phyloP scores from a whole-genome alignment of 2,797 vertebrate species.

The Trachops cirrhosus region DNA sequence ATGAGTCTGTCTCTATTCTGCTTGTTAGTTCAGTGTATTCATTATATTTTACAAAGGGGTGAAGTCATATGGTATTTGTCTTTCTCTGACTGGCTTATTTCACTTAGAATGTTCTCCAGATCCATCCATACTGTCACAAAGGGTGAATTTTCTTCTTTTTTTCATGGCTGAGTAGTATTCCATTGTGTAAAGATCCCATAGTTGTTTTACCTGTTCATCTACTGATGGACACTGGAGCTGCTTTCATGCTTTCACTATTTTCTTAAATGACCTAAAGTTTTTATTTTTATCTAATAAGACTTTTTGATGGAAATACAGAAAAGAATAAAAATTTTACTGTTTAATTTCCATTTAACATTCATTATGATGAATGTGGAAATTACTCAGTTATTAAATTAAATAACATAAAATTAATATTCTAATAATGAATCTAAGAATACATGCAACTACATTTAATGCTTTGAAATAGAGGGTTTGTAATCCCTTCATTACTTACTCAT shows the following conservation, averaged over 20 bases:
- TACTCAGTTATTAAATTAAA: not conserved
- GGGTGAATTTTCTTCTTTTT: no score
- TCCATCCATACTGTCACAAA: no score
- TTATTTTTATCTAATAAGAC: not conserved
- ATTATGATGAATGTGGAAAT: not conserved
- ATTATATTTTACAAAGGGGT: no score
- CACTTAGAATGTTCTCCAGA: no score
- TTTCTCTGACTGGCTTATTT: no score
- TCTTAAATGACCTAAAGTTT: not conserved
- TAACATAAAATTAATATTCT: conserved; percentile 9
- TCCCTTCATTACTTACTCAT: not conserved
- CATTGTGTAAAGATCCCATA: no score
- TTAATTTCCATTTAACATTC: conserved; percentile 29
- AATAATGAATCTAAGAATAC: not conserved
- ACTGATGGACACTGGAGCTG: no score
- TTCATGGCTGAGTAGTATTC: no score
- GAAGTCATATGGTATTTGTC: no score
- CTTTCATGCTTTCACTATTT: not conserved
- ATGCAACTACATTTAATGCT: not conserved
- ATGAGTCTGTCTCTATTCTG: no score
- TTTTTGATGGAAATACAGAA: not conserved
- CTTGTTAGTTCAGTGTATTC: no score
- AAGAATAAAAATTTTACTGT: not conserved
- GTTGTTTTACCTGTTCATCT: no score
- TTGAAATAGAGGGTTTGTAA: not conserved